These are phyloP conservation scores for Drosophila neonasuta DNA, from an alignment of 2,888 invertebrate species.

Conservation along the genomic window DNA sequence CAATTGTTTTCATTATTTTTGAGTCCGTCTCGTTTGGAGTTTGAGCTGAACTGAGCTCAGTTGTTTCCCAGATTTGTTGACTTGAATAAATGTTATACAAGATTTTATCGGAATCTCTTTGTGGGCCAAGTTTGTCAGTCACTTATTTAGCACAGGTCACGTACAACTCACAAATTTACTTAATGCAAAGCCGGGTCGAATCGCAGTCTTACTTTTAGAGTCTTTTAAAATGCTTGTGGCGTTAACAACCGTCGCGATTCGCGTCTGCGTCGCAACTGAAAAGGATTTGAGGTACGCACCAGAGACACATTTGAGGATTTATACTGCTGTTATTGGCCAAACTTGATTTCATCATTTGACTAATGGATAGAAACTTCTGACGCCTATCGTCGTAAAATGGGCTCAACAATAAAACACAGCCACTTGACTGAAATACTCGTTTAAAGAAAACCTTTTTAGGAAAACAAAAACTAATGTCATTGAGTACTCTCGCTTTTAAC, in stretches of 20 bases:
- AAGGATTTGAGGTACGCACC: not conserved
- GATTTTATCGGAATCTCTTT: slow-evolving; percentile 2
- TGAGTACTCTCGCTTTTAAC: not conserved
- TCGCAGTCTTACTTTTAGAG: not conserved
- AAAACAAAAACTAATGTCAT: not conserved
- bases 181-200: not conserved
- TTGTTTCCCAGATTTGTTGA: not conserved
- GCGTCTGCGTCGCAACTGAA: slow-evolving; percentile 1
- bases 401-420: not conserved
- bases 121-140: not conserved
- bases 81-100: not conserved
- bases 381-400: not conserved
- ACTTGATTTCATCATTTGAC: not conserved
- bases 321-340: not conserved
- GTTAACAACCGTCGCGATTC: not conserved
- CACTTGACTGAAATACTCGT: not conserved
- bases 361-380: slow-evolving; percentile 2
- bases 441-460: not conserved
- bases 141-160: not conserved
- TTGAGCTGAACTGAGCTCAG: not conserved
- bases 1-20: not conserved
- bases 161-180: not conserved
- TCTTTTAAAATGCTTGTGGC: not conserved
- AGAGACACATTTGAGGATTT: not conserved
- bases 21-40: not conserved